Base-by-base conservation (phyloP, 2,888 invertebrate genomes). In the Yponomeuta plumbellus region DNA sequence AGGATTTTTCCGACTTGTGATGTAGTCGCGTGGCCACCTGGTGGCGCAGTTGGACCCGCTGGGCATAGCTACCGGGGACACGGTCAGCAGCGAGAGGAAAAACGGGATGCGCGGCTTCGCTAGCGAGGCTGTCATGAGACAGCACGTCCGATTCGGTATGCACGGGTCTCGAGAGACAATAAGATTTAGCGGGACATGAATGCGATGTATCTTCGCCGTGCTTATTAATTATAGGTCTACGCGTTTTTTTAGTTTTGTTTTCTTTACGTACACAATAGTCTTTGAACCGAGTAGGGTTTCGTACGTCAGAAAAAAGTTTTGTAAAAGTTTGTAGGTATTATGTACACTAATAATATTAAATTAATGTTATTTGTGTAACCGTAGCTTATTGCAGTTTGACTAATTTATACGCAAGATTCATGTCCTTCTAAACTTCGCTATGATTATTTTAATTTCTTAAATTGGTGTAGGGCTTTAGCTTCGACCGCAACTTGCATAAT, bases 11-110 rank as follows among this genome's bases (percentile, higher is more conserved):
- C 76, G 75, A 58, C 13, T 61, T 66, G 23, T 57, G 59, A 11
- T 76, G 74, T 92, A 98, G 97, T 95, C 97, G 76, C 95, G 97
- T 84, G 98, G 98, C 83, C 98, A 98, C 92, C 95, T 97, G 89
- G 96, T 97, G 82, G 96, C 98, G 79, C 95, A 96, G 81, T 93
- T 98, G 92, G 98, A 98, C 92, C 98, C 98, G 70, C 93, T 98
- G 89, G 97, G 96, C 91, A 97, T 98, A 88, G 93, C 94, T 85
- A 94, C 94, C 86, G 94, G 94, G 76, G 94, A 94, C 84, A 92
- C 93, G 76, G 84, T 83, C 68, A 87, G 88, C 72, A 87, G 87
- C 79, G 87, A 90, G 77, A 88, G 89, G 88, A 88, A 88, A 74
- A 88, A 89, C 74, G 90, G 89, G 70, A 84, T 91, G 75, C 84